Conservation (phyloP, 2,797 vertebrate species). For the Rhynchotus rufescens region DNA sequence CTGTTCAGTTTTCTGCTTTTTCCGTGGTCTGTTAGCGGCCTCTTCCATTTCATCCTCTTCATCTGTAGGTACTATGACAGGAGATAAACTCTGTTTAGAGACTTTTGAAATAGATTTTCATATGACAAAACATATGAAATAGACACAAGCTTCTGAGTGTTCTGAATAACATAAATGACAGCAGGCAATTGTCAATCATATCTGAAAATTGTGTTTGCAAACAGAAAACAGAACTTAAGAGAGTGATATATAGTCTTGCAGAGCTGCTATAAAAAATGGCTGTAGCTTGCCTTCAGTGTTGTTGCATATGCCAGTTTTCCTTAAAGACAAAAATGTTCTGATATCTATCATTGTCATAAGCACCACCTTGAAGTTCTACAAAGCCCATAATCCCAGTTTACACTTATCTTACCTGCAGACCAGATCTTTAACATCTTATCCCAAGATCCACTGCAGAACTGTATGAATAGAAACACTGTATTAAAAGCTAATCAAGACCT, state of each 20-base stretch:
- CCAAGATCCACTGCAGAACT: constrained; percentile 99
- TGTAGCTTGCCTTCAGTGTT: neutral
- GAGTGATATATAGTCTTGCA: neutral
- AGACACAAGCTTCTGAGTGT: neutral
- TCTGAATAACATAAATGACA: neutral
- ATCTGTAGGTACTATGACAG: constrained; percentile 88
- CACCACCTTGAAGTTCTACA: neutral
- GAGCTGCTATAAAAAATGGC: neutral
- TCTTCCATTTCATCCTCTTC: constrained; percentile 93
- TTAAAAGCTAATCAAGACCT: neutral
- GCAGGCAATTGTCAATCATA: neutral
- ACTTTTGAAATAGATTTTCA: neutral
- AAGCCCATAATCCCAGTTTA: neutral
- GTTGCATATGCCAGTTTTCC: neutral
- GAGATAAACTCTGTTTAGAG: neutral
- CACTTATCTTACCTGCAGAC: constrained; percentile 89
- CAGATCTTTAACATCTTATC: constrained; percentile 99
- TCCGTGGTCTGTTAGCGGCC: constrained; percentile 88
- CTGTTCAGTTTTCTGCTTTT: constrained; percentile 97
- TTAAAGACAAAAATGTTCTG: neutral
- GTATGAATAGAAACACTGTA: constrained; percentile 5
- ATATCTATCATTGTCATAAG: neutral
- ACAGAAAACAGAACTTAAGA: neutral
- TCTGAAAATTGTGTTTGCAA: neutral
- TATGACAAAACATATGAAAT: neutral